Conservation (phyloP, 2,797 vertebrate species). For the Podargus strigoides region DNA sequence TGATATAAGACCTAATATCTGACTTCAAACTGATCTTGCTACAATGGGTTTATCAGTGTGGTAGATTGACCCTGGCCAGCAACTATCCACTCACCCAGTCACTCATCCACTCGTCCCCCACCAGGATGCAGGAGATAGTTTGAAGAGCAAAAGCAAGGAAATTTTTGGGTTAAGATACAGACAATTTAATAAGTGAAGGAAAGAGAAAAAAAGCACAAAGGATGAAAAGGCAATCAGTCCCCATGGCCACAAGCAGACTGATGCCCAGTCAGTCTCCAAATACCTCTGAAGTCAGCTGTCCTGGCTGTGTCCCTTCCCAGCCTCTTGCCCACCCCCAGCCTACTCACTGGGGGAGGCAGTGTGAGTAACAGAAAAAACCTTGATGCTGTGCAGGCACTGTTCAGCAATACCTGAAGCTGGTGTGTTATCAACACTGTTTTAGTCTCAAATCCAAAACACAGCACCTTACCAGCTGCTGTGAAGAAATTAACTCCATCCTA, state of each 20-base stretch:
- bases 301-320: background rate
- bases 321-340: background rate
- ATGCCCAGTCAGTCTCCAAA: background rate
- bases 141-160: background rate
- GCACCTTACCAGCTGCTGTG: background rate
- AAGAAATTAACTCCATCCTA: background rate
- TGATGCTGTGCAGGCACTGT: background rate
- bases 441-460: background rate
- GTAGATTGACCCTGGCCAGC: background rate
- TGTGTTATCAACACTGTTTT: background rate
- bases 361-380: background rate
- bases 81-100: background rate
- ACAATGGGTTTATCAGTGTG: background rate
- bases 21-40: background rate
- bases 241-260: background rate
- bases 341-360: background rate
- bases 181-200: background rate
- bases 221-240: background rate
- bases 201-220: background rate
- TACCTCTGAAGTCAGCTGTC: background rate
- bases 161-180: background rate
- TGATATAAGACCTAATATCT: background rate
- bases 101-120: background rate
- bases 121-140: background rate
- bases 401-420: background rate